Evolutionary conservation across 2,797 vertebrate genomes (phyloP).

Genomic region (Macropus fuliginosus): DNA sequence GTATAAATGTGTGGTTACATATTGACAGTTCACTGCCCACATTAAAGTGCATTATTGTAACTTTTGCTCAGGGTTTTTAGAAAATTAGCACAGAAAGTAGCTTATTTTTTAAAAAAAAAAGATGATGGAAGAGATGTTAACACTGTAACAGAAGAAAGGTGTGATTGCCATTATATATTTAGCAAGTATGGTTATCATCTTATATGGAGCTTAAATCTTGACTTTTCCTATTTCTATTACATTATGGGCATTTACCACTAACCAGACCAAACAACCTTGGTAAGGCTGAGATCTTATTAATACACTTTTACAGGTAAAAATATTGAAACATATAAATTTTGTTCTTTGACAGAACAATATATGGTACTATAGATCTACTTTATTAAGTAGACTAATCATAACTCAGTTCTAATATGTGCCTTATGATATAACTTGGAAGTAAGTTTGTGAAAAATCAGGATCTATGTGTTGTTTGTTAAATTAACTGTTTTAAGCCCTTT

Average conservation of each 20-base stretch:
- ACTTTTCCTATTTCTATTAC: constrained; percentile 91
- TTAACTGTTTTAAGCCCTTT: constrained; percentile 97
- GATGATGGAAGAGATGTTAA: constrained; percentile 88
- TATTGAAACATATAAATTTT: constrained; percentile 94
- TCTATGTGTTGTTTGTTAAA: constrained; percentile 99
- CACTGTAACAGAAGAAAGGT: constrained; percentile 89
- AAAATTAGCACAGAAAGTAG: constrained; percentile 91
- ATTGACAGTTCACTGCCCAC: constrained; percentile 93
- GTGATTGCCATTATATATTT: constrained; percentile 89
- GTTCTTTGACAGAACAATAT: constrained; percentile 97
- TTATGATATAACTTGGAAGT: constrained; percentile 99
- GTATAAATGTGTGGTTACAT: constrained; percentile 90
- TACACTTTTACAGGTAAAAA: constrained; percentile 93
- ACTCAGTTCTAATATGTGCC: constrained; percentile 99
- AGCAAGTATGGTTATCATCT: constrained; percentile 89
- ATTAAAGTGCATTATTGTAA: constrained; percentile 97
- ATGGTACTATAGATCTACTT: constrained; percentile 97
- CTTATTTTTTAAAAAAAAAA: constrained; percentile 90
- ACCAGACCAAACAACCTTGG: constrained; percentile 96
- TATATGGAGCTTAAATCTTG: constrained; percentile 87
- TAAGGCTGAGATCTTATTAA: constrained; percentile 92
- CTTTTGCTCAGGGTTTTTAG: constrained; percentile 97
- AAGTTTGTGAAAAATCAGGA: constrained; percentile 99
- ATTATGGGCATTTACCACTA: constrained; percentile 95
- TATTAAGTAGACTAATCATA: constrained; percentile 95